Evolutionary conservation across 2,888 invertebrate genomes (phyloP), one percentile per base, ranked within the genome.

Genomic region (Ormyrus rosae): DNA sequence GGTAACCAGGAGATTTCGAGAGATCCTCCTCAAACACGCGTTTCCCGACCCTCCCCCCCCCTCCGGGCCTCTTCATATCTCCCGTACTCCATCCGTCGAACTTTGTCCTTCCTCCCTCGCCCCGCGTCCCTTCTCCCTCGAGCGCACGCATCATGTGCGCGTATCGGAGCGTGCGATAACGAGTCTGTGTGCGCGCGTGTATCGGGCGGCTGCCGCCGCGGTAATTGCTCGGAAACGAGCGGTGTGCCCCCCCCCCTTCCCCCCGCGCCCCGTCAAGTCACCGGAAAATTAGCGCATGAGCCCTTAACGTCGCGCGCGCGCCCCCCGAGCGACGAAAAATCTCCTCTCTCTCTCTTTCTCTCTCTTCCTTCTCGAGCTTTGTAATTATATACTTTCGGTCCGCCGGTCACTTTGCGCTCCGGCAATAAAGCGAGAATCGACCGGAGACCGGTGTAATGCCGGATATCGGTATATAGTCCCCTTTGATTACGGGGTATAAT

Each of bases 1-100:
- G 74, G 79, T 74, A 79, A 74, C 74, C 74, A 79, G 74, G 73
- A 79, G 73, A 79, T 69, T 79, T 79, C 56, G 74, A 74, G 74
- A 79, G 73, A 69, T 79, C 73, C 72, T 73, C 69, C 69, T 79
- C 61, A 69, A 79, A 79, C 74, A 69, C 69, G 74, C 73, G 69
- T 74, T 69, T 78, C 72, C 11, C 34, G 34, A 34, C 11, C 58
- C 48, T 11, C 50, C 48, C 34, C 61, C 11, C 34, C 2, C 34
- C 11, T n/a, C 58, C 48, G 7, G 34, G 13, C 34, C 19, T 13
- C 64, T 11, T 19, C 58, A 48, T 56, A 34, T 61, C 55, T 65
- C 34, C 34, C 10, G 46, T 53, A 5, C 13, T 34, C 34, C 34
- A 34, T 34, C 34, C 34, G 34, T 34, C 34, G 34, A 34, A 34